Percentiles rank a stretch among this genome's conserved stretches.
These are phyloP conservation scores for Myioborus miniatus DNA, from an alignment of 2,797 vertebrate species.

Conservation along the genomic window DNA sequence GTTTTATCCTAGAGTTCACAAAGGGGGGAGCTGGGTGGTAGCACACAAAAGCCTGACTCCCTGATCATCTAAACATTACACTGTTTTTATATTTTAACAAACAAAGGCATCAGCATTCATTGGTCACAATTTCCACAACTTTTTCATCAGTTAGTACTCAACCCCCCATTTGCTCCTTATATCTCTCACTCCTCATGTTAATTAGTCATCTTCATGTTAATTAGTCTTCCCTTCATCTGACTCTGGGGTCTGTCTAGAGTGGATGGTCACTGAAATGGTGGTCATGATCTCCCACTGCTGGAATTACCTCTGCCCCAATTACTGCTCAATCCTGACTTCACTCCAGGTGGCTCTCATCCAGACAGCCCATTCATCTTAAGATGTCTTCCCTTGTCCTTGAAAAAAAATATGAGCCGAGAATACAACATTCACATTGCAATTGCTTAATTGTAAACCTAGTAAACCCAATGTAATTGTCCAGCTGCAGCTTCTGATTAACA, in stretches of 20 bases:
- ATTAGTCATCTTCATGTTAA: background rate
- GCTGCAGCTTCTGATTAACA: background rate
- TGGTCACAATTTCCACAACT: background rate
- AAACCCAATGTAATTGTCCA: background rate
- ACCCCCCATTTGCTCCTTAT: rapidly evolving
- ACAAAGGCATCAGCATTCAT: background rate
- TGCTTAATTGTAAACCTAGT: background rate
- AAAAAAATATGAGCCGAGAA: background rate
- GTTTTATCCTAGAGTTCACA: background rate
- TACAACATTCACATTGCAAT: background rate
- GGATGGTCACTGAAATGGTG: background rate
- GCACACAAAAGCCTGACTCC: background rate
- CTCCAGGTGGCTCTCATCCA: background rate
- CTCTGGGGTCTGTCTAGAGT: background rate
- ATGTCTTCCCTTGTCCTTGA: background rate
- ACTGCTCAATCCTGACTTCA: background rate
- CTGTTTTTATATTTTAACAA: background rate
- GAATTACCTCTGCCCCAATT: background rate
- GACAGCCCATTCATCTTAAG: background rate
- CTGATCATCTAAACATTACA: background rate
- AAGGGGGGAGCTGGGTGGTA: background rate
- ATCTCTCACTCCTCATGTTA: background rate
- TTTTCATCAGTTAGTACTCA: background rate
- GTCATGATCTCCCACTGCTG: rapidly evolving
- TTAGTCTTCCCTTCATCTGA: background rate